A percentile compares a stretch with the other conserved stretches of the same genome.
Conservation (phyloP, 2,888 invertebrate genomes). For the Rotaria socialis region DNA sequence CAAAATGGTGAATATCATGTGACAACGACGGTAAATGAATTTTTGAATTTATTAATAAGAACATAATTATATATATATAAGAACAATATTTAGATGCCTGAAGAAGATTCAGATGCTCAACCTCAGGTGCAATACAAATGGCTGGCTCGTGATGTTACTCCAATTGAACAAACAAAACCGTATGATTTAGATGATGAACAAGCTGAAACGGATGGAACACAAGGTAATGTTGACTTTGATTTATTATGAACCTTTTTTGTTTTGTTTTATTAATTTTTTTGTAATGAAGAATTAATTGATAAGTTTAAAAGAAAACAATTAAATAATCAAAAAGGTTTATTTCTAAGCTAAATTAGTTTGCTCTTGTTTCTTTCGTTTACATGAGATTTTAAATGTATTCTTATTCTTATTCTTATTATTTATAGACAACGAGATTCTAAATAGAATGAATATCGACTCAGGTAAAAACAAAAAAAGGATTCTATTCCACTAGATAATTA, state of each 20-base stretch:
- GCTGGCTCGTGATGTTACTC: slow-evolving; percentile 52
- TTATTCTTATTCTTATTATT: no score
- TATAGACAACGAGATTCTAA: no score
- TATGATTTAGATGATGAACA: background rate
- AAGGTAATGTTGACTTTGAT: background rate
- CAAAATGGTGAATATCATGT: slow-evolving; percentile 54
- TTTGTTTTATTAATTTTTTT: background rate
- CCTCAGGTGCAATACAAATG: slow-evolving; percentile 55
- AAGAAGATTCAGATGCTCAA: slow-evolving; percentile 52
- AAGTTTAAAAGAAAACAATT: no score
- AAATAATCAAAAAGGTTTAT: no score
- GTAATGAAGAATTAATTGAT: no score
- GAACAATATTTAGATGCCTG: slow-evolving; percentile 50
- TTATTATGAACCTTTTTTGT: background rate
- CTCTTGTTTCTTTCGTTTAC: no score
- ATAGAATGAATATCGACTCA: no score
- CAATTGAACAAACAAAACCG: background rate
- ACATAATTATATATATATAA: background rate
- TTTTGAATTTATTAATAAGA: background rate
- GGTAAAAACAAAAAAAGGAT: no score
- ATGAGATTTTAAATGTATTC: no score
- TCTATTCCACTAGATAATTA: background rate
- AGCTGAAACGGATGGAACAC: background rate
- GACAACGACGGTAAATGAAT: background rate
- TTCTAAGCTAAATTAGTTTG: no score